A percentile compares a stretch with the other conserved stretches of the same genome.
These are phyloP conservation scores for Empidonax traillii DNA, from an alignment of 2,113 vertebrate species.

Conservation along the genomic window DNA sequence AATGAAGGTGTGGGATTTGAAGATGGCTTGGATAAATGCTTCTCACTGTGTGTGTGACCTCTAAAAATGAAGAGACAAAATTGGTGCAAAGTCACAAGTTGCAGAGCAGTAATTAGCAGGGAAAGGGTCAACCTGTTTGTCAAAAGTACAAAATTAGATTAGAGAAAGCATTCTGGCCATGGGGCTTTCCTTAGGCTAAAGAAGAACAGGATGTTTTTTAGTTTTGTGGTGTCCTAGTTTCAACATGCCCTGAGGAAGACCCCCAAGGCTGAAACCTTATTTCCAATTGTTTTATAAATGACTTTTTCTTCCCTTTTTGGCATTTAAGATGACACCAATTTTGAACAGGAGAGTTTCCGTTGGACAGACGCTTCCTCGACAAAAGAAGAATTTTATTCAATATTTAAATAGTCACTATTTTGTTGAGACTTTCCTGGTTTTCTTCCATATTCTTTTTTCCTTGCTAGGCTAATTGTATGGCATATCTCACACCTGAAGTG, in stretches of 20 bases:
- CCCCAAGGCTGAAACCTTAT: slow-evolving; percentile 57
- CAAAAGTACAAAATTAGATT: slow-evolving; percentile 56
- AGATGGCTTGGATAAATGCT: neutral
- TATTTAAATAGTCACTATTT: neutral
- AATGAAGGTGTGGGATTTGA: neutral
- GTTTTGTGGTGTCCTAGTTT: slow-evolving; percentile 65
- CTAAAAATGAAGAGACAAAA: neutral
- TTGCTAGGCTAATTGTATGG: neutral
- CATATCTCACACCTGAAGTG: neutral
- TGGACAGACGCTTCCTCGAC: neutral
- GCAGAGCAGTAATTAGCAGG: slow-evolving; percentile 36
- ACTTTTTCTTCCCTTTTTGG: slow-evolving; percentile 57
- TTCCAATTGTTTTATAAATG: slow-evolving; percentile 71
- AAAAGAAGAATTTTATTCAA: neutral
- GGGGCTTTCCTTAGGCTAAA: slow-evolving; percentile 65
- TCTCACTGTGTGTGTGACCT: neutral
- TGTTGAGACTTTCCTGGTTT: neutral
- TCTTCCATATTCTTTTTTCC: neutral
- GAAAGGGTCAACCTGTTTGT: slow-evolving; percentile 58
- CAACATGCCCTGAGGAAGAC: slow-evolving; percentile 67
- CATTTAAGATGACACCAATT: slow-evolving; percentile 28
- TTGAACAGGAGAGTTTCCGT: neutral
- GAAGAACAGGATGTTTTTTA: slow-evolving; percentile 68
- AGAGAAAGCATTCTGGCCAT: slow-evolving; percentile 56
- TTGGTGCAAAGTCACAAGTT: neutral